Percentiles rank a stretch among this genome's conserved stretches.
Conservation (phyloP, 2,113 vertebrate genomes). For the Gallinago paraguaiae region DNA sequence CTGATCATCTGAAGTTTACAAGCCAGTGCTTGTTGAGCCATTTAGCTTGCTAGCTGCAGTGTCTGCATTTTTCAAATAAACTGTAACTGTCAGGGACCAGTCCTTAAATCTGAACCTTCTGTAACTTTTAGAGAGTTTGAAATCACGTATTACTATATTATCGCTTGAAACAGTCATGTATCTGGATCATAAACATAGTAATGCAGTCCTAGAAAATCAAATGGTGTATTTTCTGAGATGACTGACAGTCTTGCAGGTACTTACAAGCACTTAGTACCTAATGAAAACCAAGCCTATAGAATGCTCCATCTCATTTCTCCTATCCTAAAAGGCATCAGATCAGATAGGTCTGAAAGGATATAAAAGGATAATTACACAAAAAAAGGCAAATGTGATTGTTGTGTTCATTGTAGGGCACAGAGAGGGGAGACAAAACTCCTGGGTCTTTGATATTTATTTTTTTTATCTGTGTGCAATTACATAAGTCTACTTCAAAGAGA, state of each 20-base stretch:
- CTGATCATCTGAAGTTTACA: background rate
- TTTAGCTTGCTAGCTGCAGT: background rate
- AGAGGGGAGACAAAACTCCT: background rate
- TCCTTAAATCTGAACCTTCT: background rate
- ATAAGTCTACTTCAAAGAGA: constrained; percentile 45
- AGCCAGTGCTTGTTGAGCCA: background rate
- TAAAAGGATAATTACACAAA: constrained; percentile 40
- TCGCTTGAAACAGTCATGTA: background rate
- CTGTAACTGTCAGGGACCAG: background rate
- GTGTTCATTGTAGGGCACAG: background rate
- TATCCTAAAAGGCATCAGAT: background rate
- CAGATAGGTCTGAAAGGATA: constrained; percentile 8
- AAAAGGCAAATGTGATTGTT: constrained; percentile 1
- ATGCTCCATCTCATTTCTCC: background rate
- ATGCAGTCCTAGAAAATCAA: background rate
- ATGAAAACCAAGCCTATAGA: background rate
- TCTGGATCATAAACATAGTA: background rate
- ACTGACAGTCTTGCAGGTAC: background rate
- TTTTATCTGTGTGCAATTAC: background rate
- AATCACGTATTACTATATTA: background rate
- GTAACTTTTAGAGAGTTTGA: background rate
- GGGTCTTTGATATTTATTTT: background rate
- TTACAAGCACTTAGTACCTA: background rate
- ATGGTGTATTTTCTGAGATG: background rate
- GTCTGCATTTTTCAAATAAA: background rate